Conservation (phyloP, 2,113 vertebrate genomes). For the Lophotis ruficrista region DNA sequence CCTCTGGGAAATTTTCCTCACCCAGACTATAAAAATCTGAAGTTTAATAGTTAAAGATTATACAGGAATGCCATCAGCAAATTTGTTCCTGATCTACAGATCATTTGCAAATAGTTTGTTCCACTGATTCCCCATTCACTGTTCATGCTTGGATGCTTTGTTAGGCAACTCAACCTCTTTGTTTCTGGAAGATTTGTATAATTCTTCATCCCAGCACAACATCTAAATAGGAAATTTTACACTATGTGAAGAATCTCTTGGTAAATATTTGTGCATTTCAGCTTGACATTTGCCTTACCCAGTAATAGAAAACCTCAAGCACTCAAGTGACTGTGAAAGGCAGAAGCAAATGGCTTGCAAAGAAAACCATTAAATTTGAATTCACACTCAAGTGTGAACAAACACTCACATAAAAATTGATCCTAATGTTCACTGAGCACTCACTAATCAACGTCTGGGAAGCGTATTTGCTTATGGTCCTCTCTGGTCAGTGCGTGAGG, state of each 20-base stretch:
- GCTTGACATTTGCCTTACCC: not conserved
- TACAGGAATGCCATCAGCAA: not conserved
- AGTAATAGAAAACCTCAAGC: not conserved
- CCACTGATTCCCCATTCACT: not conserved
- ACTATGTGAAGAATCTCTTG: fast-evolving
- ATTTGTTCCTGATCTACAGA: not conserved
- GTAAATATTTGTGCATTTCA: not conserved
- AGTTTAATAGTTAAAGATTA: not conserved
- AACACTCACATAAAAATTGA: not conserved
- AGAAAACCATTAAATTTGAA: not conserved
- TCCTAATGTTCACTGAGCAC: not conserved
- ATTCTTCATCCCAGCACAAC: not conserved
- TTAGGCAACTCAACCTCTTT: not conserved
- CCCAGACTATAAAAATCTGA: not conserved
- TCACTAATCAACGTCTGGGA: not conserved
- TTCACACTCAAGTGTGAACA: not conserved
- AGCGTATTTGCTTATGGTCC: not conserved
- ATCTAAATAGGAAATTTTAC: conserved; percentile 4
- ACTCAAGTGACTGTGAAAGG: not conserved
- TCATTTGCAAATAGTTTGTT: not conserved
- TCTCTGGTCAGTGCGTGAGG: not conserved
- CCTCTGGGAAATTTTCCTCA: not conserved
- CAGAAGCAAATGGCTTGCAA: not conserved
- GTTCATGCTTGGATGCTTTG: not conserved
- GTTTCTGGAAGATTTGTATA: not conserved